A percentile compares a stretch with the other conserved stretches of the same genome.
phyloP scores from a whole-genome alignment of 2,113 vertebrate genomes.

The Macquaria australasica region DNA sequence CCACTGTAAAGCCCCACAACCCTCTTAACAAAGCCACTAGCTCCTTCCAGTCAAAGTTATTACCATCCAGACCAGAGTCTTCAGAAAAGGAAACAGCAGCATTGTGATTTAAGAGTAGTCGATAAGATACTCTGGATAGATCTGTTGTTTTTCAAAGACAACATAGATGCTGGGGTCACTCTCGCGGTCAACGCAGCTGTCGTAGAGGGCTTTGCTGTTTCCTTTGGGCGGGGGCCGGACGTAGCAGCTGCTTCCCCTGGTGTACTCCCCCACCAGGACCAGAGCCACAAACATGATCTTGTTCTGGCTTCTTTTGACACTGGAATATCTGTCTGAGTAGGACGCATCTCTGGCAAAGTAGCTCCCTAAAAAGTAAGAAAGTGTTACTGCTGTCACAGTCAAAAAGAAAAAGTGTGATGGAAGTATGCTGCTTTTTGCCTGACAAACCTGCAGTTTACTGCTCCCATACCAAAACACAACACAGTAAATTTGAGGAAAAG shows the following conservation, averaged over 20 bases:
- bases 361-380: conserved; percentile 73
- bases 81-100: neutral
- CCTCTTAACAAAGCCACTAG: neutral
- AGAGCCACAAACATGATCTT: conserved; percentile 78
- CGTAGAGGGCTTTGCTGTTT: conserved; percentile 64
- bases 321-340: conserved; percentile 72
- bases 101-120: conserved; percentile 59
- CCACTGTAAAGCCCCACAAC: neutral
- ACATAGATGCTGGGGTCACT: conserved; percentile 81
- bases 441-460: neutral
- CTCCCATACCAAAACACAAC: neutral
- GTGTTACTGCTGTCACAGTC: neutral
- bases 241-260: conserved; percentile 43
- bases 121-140: conserved; percentile 83
- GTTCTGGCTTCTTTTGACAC: neutral
- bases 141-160: conserved; percentile 86
- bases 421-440: neutral
- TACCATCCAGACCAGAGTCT: neutral
- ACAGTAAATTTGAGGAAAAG: neutral
- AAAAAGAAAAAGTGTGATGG: neutral
- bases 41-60: neutral
- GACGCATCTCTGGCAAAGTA: conserved; percentile 83
- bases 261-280: conserved; percentile 77
- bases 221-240: conserved; percentile 65
- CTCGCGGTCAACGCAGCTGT: conserved; percentile 78